Evolutionary conservation across 1,140 invertebrate species (phyloP), one percentile per base, ranked within the genome.

Genomic region (Cotesia typhae): DNA sequence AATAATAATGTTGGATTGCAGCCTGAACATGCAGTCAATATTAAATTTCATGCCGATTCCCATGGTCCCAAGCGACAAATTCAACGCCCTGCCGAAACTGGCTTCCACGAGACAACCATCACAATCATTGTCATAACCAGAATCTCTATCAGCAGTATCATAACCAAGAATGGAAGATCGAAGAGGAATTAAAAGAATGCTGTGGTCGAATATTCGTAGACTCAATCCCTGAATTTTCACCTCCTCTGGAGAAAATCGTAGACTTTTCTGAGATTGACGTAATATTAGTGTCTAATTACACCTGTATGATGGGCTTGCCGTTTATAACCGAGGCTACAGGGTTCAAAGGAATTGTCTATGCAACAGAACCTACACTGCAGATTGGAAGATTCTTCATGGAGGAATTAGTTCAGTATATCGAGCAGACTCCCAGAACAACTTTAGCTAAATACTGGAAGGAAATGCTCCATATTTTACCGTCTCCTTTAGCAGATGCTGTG

Each of bases 231-330:
- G 95, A 98, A 84, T 98, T 98, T 86, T 93, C 92, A 77, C 90
- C 94, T 20, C 96, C 95, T 2, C 88, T 96, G 73, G 91, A 93
- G 76, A 95, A 94, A 84, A 90, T 96, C 72, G 89, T 98, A 2
- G 95, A 98, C 83, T 96, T 96, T 81, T 94, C 94, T 10, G 93
- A 96, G 83, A 90, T 99, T 20, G 97, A 99, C 89, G 95, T 96
- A 1, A 98, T 99, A 78, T 88, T 99, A n/a, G 94, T 99, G 78
- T 99, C 97, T 10, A 99, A 99, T 88, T 98, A 98, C 83, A 92
- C 94, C 0, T 96, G 94, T 76, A 98, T 99, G 93, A 87, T 99
- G 78, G 98, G 96, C 2, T 86, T 99, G 73, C 98, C 98, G 0
- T 99, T 94, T 84, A 94, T 99, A 74, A 99, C 97, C 0, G 96